Evolutionary conservation across 2,113 vertebrate species (phyloP), one percentile per base, ranked within the genome.

Genomic region (Macquaria ambigua): DNA sequence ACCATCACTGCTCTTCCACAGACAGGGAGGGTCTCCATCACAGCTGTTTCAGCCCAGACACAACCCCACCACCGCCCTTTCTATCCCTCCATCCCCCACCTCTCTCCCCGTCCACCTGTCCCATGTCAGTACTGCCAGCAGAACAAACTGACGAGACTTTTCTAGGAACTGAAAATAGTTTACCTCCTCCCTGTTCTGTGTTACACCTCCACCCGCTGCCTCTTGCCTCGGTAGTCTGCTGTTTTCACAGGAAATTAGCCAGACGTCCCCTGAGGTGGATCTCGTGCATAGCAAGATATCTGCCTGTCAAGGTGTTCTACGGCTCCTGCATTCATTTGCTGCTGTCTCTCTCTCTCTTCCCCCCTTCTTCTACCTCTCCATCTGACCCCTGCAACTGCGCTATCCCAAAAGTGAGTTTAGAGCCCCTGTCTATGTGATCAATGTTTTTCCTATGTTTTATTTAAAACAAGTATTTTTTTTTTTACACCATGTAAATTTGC

Each of bases 221-320:
- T 90, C 77, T 82, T 84, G 90, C 90, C 85, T 87, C 67, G 8
- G 78, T 88, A 87, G 87, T 89, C 91, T 88, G 89, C 90, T 94
- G 93, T 92, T 94, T 94, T 94, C 91, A 91, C 90, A 92, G 91
- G 91, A 93, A 94, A 94, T 93, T 93, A 94, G 93, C 91, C 92
- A 88, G 89, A 86, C 76, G 83, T 95, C 90, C 93, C 92, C 89
- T 34, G 90, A 92, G 93, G 91, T 91, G 41, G 79, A 82, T 90
- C 83, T 56, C 73, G 76, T 92, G 92, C 88, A 83, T 88, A 90
- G 87, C 89, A 81, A 92, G 91, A 94, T 90, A 89, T 94, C 92
- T 91, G 90, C 90, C 88, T 91, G 91, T 93, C 94, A 91, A 93
- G 92, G 88, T 90, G 87, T 81, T 90, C 79, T 63, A 79, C 77